Conservation (phyloP, 2,113 vertebrate species). For the Redunca redunca region DNA sequence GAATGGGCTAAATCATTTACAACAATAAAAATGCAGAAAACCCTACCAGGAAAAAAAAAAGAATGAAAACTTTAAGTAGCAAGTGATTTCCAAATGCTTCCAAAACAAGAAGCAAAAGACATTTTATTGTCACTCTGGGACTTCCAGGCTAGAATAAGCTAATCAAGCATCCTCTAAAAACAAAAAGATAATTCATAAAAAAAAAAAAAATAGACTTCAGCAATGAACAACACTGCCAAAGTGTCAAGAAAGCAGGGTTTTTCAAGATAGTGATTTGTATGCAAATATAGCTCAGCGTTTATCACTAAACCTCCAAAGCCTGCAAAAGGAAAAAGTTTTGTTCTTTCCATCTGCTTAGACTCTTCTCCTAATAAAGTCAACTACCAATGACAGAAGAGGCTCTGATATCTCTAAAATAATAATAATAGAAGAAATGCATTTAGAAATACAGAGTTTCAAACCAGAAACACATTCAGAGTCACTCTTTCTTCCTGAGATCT, state of each 20-base stretch:
- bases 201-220: constrained; percentile 66
- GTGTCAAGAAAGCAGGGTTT: constrained; percentile 59
- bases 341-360: constrained; percentile 66
- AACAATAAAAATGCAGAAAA: constrained; percentile 55
- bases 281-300: constrained; percentile 73
- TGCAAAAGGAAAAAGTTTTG: constrained; percentile 51
- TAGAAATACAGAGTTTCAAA: not conserved
- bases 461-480: not conserved
- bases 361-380: constrained; percentile 72
- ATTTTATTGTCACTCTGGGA: constrained; percentile 60
- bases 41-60: not conserved
- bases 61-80: constrained; percentile 46
- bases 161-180: constrained; percentile 69
- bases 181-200: constrained; percentile 49
- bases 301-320: constrained; percentile 66
- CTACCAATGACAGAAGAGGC: constrained; percentile 30
- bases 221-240: constrained; percentile 63
- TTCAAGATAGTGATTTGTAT: constrained; percentile 74
- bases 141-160: constrained; percentile 70
- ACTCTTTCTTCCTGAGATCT: not conserved
- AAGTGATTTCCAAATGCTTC: constrained; percentile 64
- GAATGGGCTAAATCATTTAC: constrained; percentile 59
- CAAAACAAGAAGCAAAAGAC: constrained; percentile 71
- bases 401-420: not conserved
- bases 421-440: not conserved